A percentile compares a stretch with the other conserved stretches of the same genome.
Conservation (phyloP, 1,140 invertebrate genomes). For the Hestina assimilis region DNA sequence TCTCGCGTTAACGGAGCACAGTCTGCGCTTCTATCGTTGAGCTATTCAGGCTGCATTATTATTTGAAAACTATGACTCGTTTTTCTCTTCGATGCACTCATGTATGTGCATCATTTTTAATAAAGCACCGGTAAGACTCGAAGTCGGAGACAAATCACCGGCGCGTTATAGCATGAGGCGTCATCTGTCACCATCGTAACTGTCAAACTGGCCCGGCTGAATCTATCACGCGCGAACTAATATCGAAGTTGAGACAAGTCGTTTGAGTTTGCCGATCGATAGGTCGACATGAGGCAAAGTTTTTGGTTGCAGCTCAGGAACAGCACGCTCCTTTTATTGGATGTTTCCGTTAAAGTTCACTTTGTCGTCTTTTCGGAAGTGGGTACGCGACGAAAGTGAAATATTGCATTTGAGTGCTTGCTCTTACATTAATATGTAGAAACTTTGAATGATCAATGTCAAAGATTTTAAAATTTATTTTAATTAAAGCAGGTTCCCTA, state of each 20-base stretch:
- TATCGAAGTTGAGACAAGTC: slow-evolving; percentile 68
- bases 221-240: slow-evolving; percentile 73
- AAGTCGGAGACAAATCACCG: slow-evolving; percentile 57
- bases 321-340: slow-evolving; percentile 57
- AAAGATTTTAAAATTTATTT: too few species aligned
- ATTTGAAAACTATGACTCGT: too few species aligned
- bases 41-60: too few species aligned
- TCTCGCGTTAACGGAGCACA: too few species aligned
- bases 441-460: too few species aligned
- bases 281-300: slow-evolving; percentile 43
- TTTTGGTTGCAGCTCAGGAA: slow-evolving; percentile 40
- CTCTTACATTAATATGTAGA: background rate
- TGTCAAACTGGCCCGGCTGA: slow-evolving; percentile 63
- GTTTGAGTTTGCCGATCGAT: slow-evolving; percentile 42
- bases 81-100: too few species aligned
- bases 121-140: background rate
- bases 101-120: background rate
- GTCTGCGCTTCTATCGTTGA: too few species aligned
- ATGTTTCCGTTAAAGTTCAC: slow-evolving; percentile 57
- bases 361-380: slow-evolving; percentile 36
- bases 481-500: too few species aligned
- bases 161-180: slow-evolving; percentile 59
- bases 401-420: slow-evolving; percentile 26
- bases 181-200: slow-evolving; percentile 72
- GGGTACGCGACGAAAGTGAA: slow-evolving; percentile 14